Conservation (phyloP, 1,140 invertebrate species). For the Polyergus mexicanus region DNA sequence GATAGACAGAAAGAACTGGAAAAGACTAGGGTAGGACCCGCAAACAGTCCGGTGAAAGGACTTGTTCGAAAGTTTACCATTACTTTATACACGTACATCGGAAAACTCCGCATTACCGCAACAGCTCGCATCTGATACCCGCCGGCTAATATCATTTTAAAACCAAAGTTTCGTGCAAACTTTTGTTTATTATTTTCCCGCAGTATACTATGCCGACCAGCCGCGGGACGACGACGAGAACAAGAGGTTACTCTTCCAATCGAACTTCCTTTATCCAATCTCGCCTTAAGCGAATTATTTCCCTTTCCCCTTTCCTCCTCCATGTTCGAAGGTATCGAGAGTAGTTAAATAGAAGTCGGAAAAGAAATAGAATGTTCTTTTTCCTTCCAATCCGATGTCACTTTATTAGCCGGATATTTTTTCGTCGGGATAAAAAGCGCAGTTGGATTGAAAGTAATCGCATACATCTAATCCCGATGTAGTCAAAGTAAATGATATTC, state of each 20-base stretch:
- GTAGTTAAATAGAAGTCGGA: constrained; percentile 29
- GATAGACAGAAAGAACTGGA: constrained; percentile 3
- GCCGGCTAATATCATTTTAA: constrained; percentile 82
- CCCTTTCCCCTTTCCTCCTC: constrained; percentile 2
- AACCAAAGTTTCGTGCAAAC: constrained; percentile 82
- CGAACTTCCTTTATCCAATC: constrained; percentile 72
- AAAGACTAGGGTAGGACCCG: constrained; percentile 46
- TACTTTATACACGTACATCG: constrained; percentile 77
- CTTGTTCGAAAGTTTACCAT: constrained; percentile 83
- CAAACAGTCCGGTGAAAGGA: constrained; percentile 65
- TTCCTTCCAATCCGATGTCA: constrained; percentile 19
- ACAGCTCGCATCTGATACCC: constrained; percentile 62
- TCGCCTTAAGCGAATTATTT: constrained; percentile 50
- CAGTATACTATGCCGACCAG: constrained; percentile 35
- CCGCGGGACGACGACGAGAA: neutral
- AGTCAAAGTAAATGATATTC: neutral
- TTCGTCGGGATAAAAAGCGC: constrained; percentile 26
- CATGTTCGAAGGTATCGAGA: constrained; percentile 55
- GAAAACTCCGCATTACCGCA: constrained; percentile 60
- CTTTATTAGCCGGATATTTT: constrained; percentile 59
- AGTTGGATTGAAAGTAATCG: constrained; percentile 28
- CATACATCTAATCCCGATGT: constrained; percentile 25
- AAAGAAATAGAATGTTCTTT: constrained; percentile 32
- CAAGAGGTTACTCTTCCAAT: constrained; percentile 66
- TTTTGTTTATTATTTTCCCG: constrained; percentile 82